Conservation (phyloP, 2,888 invertebrate species). For the Vanessa cardui region DNA sequence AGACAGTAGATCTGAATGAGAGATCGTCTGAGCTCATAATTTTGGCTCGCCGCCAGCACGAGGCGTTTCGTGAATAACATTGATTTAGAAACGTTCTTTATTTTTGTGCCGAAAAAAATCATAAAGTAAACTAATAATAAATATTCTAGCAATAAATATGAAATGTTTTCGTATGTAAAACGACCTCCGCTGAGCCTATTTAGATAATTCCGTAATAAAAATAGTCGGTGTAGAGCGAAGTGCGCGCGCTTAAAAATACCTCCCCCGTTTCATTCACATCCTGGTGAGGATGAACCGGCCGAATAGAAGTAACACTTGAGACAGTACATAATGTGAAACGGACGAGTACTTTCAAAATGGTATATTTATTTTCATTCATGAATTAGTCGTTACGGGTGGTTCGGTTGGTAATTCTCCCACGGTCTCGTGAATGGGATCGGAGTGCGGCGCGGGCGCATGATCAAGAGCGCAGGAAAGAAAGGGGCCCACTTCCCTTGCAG, state of each 20-base stretch:
- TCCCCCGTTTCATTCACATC: slow-evolving; percentile 58
- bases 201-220: slow-evolving; percentile 49
- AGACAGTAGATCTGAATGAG: slow-evolving; percentile 30
- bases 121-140: slow-evolving; percentile 30
- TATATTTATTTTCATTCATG: slow-evolving; percentile 72
- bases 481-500: slow-evolving; percentile 75
- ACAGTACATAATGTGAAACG: slow-evolving; percentile 58
- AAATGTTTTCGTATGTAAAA: slow-evolving; percentile 16
- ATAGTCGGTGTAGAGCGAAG: slow-evolving; percentile 55
- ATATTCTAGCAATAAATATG: slow-evolving; percentile 23
- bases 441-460: slow-evolving; percentile 44
- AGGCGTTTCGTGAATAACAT: slow-evolving; percentile 28
- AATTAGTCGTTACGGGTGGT: slow-evolving; percentile 66
- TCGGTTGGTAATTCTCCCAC: slow-evolving; percentile 70
- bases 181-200: slow-evolving; percentile 34
- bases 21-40: slow-evolving; percentile 31
- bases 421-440: slow-evolving; percentile 63
- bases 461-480: slow-evolving; percentile 67
- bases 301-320: slow-evolving; percentile 51
- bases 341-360: slow-evolving; percentile 51
- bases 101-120: slow-evolving; percentile 33
- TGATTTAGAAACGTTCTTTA: slow-evolving; percentile 36
- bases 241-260: slow-evolving; percentile 58
- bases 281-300: slow-evolving; percentile 54
- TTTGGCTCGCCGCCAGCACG: slow-evolving; percentile 33